phyloP scores from a whole-genome alignment of 2,797 vertebrate species.

The Anisognathus igniventris region DNA sequence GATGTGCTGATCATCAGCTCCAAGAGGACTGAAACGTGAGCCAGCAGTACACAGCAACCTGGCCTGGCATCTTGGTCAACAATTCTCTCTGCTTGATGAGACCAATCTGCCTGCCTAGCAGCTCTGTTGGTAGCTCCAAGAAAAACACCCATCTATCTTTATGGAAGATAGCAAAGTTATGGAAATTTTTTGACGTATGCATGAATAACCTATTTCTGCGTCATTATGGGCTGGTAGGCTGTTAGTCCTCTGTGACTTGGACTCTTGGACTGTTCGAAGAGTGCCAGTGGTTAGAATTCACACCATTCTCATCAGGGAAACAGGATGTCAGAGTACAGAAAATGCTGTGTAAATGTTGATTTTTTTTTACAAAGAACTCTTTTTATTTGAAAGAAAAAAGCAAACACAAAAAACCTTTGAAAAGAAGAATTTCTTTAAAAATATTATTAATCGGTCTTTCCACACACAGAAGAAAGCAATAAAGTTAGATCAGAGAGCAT shows the following conservation, averaged over 20 bases:
- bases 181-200: background rate
- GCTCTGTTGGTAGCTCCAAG: background rate
- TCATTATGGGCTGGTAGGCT: background rate
- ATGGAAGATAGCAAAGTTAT: background rate
- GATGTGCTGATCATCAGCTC: background rate
- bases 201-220: background rate
- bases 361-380: background rate
- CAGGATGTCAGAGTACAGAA: background rate
- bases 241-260: background rate
- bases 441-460: background rate
- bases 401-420: background rate
- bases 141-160: background rate
- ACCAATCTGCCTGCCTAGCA: background rate
- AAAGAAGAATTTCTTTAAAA: background rate
- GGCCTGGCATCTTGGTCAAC: background rate
- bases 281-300: background rate
- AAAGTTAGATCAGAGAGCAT: background rate
- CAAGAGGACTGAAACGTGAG: background rate
- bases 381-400: background rate
- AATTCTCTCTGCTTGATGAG: background rate
- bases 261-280: rapidly evolving
- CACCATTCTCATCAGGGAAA: background rate
- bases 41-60: background rate
- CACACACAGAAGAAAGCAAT: background rate
- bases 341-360: background rate